Evolutionary conservation across 2,888 invertebrate species (phyloP).

Genomic region (Tachystola acroxantha): DNA sequence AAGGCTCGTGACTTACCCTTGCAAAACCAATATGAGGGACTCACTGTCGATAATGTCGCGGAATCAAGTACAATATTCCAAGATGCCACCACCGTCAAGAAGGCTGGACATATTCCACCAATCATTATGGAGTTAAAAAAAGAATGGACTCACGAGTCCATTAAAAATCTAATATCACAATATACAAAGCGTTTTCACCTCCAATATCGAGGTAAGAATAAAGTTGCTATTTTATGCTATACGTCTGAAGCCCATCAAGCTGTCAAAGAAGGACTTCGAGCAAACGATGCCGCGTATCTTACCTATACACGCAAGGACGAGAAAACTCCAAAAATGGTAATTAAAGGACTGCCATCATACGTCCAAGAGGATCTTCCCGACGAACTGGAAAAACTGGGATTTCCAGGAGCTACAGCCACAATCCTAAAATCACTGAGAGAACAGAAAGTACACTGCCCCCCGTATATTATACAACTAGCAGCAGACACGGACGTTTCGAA

Average conservation of each 20-base stretch:
- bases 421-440: neutral
- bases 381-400: conserved; percentile 1
- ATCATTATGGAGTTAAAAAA: neutral
- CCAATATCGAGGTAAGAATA: conserved; percentile 1
- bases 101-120: conserved; percentile 4
- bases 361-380: neutral
- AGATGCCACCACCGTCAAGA: conserved; percentile 5
- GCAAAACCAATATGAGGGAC: conserved; percentile 2
- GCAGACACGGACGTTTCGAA: neutral
- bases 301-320: conserved; percentile 5
- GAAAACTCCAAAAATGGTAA: conserved; percentile 1
- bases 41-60: neutral
- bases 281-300: neutral
- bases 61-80: neutral
- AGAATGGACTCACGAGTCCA: conserved; percentile 1
- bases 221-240: neutral
- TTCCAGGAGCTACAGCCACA: neutral
- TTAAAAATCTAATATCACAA: neutral
- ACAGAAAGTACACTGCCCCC: neutral
- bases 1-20: neutral
- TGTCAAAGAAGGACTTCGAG: neutral
- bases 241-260: neutral
- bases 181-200: conserved; percentile 6
- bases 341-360: conserved; percentile 3
- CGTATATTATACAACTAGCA: conserved; percentile 1